These are phyloP conservation scores for Teleogryllus oceanicus DNA, from an alignment of 2,888 invertebrate genomes.

Conservation along the genomic window DNA sequence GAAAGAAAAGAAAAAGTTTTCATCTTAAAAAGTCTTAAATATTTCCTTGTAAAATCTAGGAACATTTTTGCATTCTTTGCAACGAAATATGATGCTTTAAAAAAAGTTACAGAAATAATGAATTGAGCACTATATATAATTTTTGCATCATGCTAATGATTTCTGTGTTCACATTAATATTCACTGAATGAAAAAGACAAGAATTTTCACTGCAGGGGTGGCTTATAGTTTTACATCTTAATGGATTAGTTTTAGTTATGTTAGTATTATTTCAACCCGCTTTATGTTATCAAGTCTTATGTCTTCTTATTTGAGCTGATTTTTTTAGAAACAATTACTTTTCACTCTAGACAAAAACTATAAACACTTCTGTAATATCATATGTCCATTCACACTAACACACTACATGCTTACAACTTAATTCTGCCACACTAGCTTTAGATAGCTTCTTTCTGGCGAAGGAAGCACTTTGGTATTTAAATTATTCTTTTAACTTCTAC, in stretches of 20 bases:
- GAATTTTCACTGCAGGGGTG: not conserved
- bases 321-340: constrained; percentile 24
- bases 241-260: constrained; percentile 31
- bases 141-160: not conserved
- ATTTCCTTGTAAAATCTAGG: too few relatives aligned
- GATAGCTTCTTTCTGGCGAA: constrained; percentile 31
- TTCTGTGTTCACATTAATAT: constrained; percentile 18
- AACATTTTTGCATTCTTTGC: too few relatives aligned
- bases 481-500: constrained; percentile 29
- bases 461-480: constrained; percentile 35
- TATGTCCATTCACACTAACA: constrained; percentile 32
- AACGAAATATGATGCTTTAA: not conserved
- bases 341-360: constrained; percentile 34
- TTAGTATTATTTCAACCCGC: constrained; percentile 35
- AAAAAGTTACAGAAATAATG: not conserved
- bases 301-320: constrained; percentile 35
- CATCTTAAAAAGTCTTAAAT: too few relatives aligned
- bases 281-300: constrained; percentile 37
- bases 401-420: constrained; percentile 25
- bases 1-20: too few relatives aligned
- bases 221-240: constrained; percentile 28
- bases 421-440: constrained; percentile 28
- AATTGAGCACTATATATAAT: not conserved
- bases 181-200: constrained; percentile 1
- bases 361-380: constrained; percentile 31